Percentiles rank a stretch among this genome's conserved stretches.
phyloP scores from a whole-genome alignment of 2,888 invertebrate genomes.

The Philereme transversata region DNA sequence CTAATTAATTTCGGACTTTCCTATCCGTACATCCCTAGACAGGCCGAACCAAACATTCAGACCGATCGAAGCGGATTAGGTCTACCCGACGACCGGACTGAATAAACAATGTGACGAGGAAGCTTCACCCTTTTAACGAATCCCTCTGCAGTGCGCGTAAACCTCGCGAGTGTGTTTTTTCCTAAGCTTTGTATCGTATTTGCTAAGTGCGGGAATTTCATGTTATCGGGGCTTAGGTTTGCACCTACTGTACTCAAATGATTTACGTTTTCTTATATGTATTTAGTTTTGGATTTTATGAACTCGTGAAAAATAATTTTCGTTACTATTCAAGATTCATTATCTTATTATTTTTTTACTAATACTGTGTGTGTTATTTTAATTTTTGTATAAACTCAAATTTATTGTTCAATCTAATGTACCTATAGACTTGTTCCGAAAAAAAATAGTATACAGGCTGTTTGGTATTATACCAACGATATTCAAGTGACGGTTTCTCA shows the following conservation, averaged over 20 bases:
- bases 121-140: constrained; percentile 79
- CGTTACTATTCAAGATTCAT: too few species aligned
- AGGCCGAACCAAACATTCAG: constrained; percentile 56
- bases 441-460: too few species aligned
- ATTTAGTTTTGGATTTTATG: background rate
- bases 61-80: constrained; percentile 76
- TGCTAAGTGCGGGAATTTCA: constrained; percentile 35
- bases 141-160: constrained; percentile 63
- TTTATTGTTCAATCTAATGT: too few species aligned
- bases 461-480: too few species aligned
- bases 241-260: background rate
- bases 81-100: constrained; percentile 68
- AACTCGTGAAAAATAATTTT: too few species aligned
- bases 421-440: too few species aligned
- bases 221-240: constrained; percentile 14
- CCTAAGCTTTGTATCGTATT: constrained; percentile 41
- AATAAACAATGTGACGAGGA: constrained; percentile 81
- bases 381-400: too few species aligned
- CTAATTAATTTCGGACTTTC: constrained; percentile 12
- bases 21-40: constrained; percentile 30
- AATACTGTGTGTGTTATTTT: too few species aligned
- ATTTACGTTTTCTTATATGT: background rate
- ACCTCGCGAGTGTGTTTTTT: constrained; percentile 62
- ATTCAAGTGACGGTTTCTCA: too few species aligned
- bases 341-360: too few species aligned